A percentile compares a stretch with the other conserved stretches of the same genome.
These are phyloP conservation scores for Toxotes jaculatrix DNA, from an alignment of 2,113 vertebrate genomes.

Conservation along the genomic window DNA sequence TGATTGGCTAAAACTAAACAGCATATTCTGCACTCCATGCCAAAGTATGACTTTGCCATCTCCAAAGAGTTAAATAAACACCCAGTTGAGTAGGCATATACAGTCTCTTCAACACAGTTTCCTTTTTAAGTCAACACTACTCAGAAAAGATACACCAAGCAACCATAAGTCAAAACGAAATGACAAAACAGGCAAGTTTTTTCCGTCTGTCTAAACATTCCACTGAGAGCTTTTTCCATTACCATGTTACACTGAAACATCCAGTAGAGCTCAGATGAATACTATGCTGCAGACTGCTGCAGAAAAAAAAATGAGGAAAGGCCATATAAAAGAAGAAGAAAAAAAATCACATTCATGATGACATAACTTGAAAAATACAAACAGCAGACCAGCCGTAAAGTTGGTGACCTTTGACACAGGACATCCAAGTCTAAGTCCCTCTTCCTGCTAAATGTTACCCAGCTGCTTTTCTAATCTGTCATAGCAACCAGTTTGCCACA, in stretches of 20 bases:
- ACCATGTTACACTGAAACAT: conserved; percentile 38
- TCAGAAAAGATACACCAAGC: conserved; percentile 63
- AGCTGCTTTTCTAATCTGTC: conserved; percentile 71
- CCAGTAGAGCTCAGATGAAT: background rate
- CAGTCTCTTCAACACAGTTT: conserved; percentile 52
- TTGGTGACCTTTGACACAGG: conserved; percentile 57
- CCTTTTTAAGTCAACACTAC: conserved; percentile 78
- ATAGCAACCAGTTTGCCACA: conserved; percentile 39
- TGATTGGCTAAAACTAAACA: conserved; percentile 38
- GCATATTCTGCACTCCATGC: conserved; percentile 28
- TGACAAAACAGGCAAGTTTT: conserved; percentile 58
- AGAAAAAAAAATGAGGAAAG: conserved; percentile 1
- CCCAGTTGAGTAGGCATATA: conserved; percentile 37
- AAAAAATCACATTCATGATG: conserved; percentile 27
- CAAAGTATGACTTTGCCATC: conserved; percentile 50
- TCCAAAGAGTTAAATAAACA: conserved; percentile 70
- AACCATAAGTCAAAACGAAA: conserved; percentile 63
- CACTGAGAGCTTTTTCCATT: conserved; percentile 36
- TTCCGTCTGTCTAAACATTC: conserved; percentile 61
- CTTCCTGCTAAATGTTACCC: conserved; percentile 63
- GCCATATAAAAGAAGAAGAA: background rate
- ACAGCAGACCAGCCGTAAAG: conserved; percentile 37
- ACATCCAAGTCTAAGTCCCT: conserved; percentile 49
- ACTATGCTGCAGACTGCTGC: background rate
- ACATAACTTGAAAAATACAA: conserved; percentile 41